Base-by-base conservation (phyloP, 2,888 invertebrate genomes). In the Encarsia formosa region DNA sequence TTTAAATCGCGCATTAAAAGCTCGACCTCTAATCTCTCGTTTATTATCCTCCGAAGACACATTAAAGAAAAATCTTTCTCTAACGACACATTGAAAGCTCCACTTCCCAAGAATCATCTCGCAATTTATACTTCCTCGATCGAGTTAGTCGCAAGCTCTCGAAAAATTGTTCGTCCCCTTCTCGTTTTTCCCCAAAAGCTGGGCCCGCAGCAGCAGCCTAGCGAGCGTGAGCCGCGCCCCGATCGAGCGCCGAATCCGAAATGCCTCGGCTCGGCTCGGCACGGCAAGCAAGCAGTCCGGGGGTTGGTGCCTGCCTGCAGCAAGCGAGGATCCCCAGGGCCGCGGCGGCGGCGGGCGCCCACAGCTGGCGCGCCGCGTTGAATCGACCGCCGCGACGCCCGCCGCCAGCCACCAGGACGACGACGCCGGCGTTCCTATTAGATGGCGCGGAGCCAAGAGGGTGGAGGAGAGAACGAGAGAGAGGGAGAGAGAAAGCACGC, bases 361-460 rank as follows among this genome's bases (percentile, higher is more conserved):
- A 32, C 37, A 24, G 29, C 20, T 37, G 39, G 3, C 2, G 37
- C 5, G 26, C 38, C 45, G 23, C 45, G 49, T 52, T 49, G 52
- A 49, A 55, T 55, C 55, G 55, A 55, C 55, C 55, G 52, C 26
- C 54, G 16, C 49, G 38, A 41, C 32, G 41, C 38, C 43, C 34
- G 4, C 39, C 41, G 15, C 22, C 18, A n/a, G 11, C 19, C 18
- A 18, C 19, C 24, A 39, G 19, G 22, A 29, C 32, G 15, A 15
- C 31, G 4, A 16, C 47, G 15, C n/a, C 37, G n/a, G 35, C 45
- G 11, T 47, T 59, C 57, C 62, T 63, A 65, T 66, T 62, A 64
- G 64, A 63, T 67, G 65, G 65, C 65, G 56, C 29, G 38, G 50
- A 61, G 67, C 66, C 67, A 68, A 65, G n/a, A n/a, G n/a, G n/a